Conservation (phyloP, 2,113 vertebrate genomes). For the Lampris megalopsis region DNA sequence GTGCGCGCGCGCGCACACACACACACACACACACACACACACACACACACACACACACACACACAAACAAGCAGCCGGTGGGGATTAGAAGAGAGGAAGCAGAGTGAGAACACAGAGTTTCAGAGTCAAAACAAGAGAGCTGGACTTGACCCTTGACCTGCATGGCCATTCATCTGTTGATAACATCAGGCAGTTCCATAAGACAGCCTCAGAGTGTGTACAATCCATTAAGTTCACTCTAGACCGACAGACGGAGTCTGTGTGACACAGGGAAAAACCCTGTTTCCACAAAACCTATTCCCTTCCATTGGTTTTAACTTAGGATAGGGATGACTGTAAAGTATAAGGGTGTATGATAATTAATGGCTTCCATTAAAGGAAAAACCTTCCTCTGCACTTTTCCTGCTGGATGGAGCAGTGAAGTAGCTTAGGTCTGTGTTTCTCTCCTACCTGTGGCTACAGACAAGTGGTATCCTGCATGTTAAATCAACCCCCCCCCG, state of each 20-base stretch:
- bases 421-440: slow-evolving; percentile 70
- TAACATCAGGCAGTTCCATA: slow-evolving; percentile 62
- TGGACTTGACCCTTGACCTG: slow-evolving; percentile 75
- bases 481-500: slow-evolving; percentile 68
- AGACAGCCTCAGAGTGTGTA: slow-evolving; percentile 43
- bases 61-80: slow-evolving; percentile 53
- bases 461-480: slow-evolving; percentile 76
- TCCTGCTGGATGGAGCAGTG: slow-evolving; percentile 66
- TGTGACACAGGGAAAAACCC: slow-evolving; percentile 34
- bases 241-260: slow-evolving; percentile 23
- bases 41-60: slow-evolving; percentile 1
- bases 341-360: slow-evolving; percentile 65
- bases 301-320: slow-evolving; percentile 41
- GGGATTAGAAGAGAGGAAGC: slow-evolving; percentile 72
- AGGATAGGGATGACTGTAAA: slow-evolving; percentile 61
- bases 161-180: slow-evolving; percentile 73
- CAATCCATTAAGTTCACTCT: slow-evolving; percentile 46
- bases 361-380: slow-evolving; percentile 69
- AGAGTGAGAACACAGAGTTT: slow-evolving; percentile 57
- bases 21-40: slow-evolving; percentile 9
- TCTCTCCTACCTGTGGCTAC: slow-evolving; percentile 70
- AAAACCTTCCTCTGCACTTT: slow-evolving; percentile 78
- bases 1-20: slow-evolving; percentile 1
- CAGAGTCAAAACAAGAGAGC: slow-evolving; percentile 72
- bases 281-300: slow-evolving; percentile 38